Base-by-base conservation (phyloP, 2,888 invertebrate species). In the Thera britannica region DNA sequence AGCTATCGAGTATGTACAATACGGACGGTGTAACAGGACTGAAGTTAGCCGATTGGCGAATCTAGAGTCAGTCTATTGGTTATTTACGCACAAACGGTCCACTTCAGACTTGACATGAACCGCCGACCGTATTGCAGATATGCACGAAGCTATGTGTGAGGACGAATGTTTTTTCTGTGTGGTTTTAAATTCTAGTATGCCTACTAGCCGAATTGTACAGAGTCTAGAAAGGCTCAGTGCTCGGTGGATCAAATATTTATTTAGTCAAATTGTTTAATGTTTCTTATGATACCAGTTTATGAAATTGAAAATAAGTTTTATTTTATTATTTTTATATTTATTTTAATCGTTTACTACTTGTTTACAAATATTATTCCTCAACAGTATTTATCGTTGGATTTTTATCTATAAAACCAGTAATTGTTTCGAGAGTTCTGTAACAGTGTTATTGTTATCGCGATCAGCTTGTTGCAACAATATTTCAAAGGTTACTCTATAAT, bases 231-330 rank as follows among this genome's bases (percentile, higher is more conserved):
- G 44, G 44, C 7, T 44, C 12, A 7, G 12, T 23, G 6, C 23
- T 52, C 34, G 52, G 34, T 34, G 34, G 52, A 52, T 52, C 52
- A 52, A 52, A 52, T 52, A 34, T 52, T 34, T 41, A 23, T 57
- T 57, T 57, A 57, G 56, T 48, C 46, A 48, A 38, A n/a, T 57
- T 41, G 49, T 41, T 57, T 56, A 12, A 35, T 3, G 44, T 46
- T 58, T 58, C 58, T 58, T 58, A 48, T 58, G 46, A 58, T 58
- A 9, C 46, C 46, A 46, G 46, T 58, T 56, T 56, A 34, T 58
- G 34, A 34, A 41, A 23, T 46, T 44, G 12, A 46, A 34, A 34
- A 23, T 23, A 23, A 52, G 11, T 11, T 6, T 52, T 52, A 1
- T 9, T 55, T 38, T 41, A 4, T 54, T 35, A 3, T n/a, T 56